A percentile compares a stretch with the other conserved stretches of the same genome.
These are phyloP conservation scores for Cydia fagiglandana DNA, from an alignment of 1,140 invertebrate genomes.

Conservation along the genomic window DNA sequence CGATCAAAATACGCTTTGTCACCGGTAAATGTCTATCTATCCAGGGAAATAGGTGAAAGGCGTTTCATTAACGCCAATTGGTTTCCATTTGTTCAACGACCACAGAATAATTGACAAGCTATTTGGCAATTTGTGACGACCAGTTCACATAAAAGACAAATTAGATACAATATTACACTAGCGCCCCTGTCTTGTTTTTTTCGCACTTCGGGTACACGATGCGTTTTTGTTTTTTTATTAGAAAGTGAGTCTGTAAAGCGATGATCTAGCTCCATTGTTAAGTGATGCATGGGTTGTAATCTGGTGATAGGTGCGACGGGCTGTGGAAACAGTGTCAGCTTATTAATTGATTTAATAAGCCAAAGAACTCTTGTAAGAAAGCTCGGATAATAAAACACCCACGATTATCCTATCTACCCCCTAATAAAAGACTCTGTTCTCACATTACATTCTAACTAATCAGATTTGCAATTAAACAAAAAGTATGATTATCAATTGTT, in stretches of 20 bases:
- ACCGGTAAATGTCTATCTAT: slow-evolving; percentile 11
- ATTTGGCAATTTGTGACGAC: slow-evolving; percentile 36
- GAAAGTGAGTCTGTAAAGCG: slow-evolving; percentile 28
- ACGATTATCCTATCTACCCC: slow-evolving; percentile 6
- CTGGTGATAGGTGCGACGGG: not conserved
- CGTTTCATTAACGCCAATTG: slow-evolving; percentile 49
- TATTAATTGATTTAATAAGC: slow-evolving; percentile 22
- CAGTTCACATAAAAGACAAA: slow-evolving; percentile 41
- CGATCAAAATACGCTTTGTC: slow-evolving; percentile 9
- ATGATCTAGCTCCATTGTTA: slow-evolving; percentile 23
- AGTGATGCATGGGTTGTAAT: slow-evolving; percentile 25
- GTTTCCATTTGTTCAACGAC: slow-evolving; percentile 50
- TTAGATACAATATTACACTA: slow-evolving; percentile 41
- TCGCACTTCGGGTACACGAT: not conserved
- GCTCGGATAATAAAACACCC: not conserved
- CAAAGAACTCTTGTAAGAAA: slow-evolving; percentile 13
- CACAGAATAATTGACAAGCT: slow-evolving; percentile 45
- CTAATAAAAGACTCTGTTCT: slow-evolving; percentile 14
- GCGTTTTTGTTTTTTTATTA: slow-evolving; percentile 22
- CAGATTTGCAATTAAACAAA: slow-evolving; percentile 14
- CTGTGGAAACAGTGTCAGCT: slow-evolving; percentile 25
- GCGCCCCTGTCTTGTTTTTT: not conserved
- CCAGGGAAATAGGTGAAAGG: slow-evolving; percentile 57
- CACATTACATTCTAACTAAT: slow-evolving; percentile 9
- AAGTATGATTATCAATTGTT: slow-evolving; percentile 2